A percentile compares a stretch with the other conserved stretches of the same genome.
Evolutionary conservation across 2,888 invertebrate species (phyloP).

Genomic region (Drosophila ustulata): DNA sequence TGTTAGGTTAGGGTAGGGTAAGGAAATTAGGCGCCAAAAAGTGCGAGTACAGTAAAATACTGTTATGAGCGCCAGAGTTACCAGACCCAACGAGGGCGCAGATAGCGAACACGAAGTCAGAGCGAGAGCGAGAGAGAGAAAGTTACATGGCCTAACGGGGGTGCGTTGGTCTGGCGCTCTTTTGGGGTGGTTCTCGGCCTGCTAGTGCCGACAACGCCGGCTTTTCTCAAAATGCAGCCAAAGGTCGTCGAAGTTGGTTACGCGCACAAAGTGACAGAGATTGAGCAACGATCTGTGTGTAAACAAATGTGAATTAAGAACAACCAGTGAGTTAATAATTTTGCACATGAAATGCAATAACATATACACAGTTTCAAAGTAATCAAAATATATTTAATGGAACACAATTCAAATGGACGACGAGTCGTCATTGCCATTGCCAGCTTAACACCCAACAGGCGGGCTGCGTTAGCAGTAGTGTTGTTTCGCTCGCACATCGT

Average conservation of each 20-base stretch:
- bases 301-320: not conserved
- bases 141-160: conserved; percentile 15
- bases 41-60: conserved; percentile 54
- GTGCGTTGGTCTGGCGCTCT: conserved; percentile 26
- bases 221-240: conserved; percentile 31
- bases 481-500: conserved; percentile 52
- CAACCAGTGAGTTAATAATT: too few species aligned
- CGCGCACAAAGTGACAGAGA: conserved; percentile 2
- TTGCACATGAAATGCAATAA: not conserved
- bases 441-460: conserved; percentile 14
- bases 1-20: conserved; percentile 35
- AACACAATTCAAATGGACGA: conserved; percentile 6
- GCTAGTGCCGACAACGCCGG: conserved; percentile 34
- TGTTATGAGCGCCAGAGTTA: conserved; percentile 22
- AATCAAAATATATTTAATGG: not conserved
- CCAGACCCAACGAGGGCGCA: conserved; percentile 5
- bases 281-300: not conserved
- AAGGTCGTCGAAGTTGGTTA: conserved; percentile 21
- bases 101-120: not conserved
- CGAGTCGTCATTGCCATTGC: conserved; percentile 21
- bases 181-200: conserved; percentile 44
- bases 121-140: conserved; percentile 4
- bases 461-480: conserved; percentile 15
- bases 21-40: conserved; percentile 61
- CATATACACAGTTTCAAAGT: not conserved